Base-by-base conservation (phyloP, 2,113 vertebrate genomes). In the Neotragus pygmaeus region DNA sequence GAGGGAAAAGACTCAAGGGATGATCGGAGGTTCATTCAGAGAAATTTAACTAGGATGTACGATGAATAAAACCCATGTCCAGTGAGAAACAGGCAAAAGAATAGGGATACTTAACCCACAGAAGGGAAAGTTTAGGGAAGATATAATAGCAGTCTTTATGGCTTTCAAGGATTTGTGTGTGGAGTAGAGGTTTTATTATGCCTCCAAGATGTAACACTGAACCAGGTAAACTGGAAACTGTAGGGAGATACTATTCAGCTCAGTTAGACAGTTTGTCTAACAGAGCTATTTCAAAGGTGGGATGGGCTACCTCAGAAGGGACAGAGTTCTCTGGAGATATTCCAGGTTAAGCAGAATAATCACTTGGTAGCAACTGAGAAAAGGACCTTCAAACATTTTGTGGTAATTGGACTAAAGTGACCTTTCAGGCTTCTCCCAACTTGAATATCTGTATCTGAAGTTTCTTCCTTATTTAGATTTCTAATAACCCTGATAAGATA, bases 241-340 rank as follows among this genome's bases (percentile, higher is more conserved):
- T 23, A 91, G 36, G 87, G 57, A 83, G 91, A 73, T 85, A 36
- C 43, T 86, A 7, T 84, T 86, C n/a, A 55, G 10, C 57, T 88
- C 16, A 49, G 2, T 80, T 73, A 88, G 81, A 94, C 33, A 85
- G 81, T 83, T 90, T 80, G 19, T 73, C 27, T 86, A 62, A 45
- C 88, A 90, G 60, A 92, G 80, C 70, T 96, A 6, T 91, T 81
- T 93, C 92, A 55, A 33, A 96, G 77, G 66, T 91, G 43, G 53
- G 39, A n/a, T 64, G 75, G 30, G 9, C 77, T 84, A 30, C 43
- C 60, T 96, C 13, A 85, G 30, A 51, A 39, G n/a, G 16, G 36
- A 23, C 16, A 47, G 36, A 80, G 47, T n/a, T 53, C 15, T 85
- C 43, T 80, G 39, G 53, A 85, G 25, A 33, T 91, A 62, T 75